Evolutionary conservation across 2,113 vertebrate genomes (phyloP), one percentile per base, ranked within the genome.

Genomic region (Siniperca knerii): DNA sequence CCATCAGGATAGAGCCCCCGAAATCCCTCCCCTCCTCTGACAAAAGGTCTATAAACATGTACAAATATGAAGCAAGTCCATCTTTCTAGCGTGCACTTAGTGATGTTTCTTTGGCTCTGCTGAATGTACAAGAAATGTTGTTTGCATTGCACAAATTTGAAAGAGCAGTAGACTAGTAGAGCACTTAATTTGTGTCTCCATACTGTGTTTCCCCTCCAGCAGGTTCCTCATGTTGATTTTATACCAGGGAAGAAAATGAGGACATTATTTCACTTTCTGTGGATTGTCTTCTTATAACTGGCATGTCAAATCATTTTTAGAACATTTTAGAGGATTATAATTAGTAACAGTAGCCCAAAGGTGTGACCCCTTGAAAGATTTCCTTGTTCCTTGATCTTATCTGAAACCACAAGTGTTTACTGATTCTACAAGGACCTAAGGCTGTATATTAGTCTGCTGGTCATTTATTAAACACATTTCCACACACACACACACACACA

Each of bases 1-100:
- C 97, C 29, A 99, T 99, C 90, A 96, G 98, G 95, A 99, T 99
- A 96, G 98, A 99, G 64, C 98, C 98, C 75, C 98, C 98, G 10
- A 99, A 99, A 58, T 96, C 96, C 40, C 96, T 99, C 25, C 98
- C 98, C 1, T 98, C 98, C 0, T 98, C 98, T 0, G 98, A 99
- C 88, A 99, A 99, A 95, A 98, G 98, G 98, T 99, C n/a, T 4
- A 1, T 25, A 50, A 46, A 29, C 42, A 50, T 6, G 13, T 8
- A 48, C n/a, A 12, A 15, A 7, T 3, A 9, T 25, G 12, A 46
- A 46, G 40, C 40, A 37, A 69, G 2, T 35, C 20, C 5, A 13
- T 8, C 50, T 52, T 20, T 52, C 50, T 52, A 21, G 18, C 21
- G 52, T 21, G 18, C 20, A 2, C 6, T 55, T 64, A 64, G 8